phyloP scores from a whole-genome alignment of 2,113 vertebrate species.

The Platysternon megacephalum region DNA sequence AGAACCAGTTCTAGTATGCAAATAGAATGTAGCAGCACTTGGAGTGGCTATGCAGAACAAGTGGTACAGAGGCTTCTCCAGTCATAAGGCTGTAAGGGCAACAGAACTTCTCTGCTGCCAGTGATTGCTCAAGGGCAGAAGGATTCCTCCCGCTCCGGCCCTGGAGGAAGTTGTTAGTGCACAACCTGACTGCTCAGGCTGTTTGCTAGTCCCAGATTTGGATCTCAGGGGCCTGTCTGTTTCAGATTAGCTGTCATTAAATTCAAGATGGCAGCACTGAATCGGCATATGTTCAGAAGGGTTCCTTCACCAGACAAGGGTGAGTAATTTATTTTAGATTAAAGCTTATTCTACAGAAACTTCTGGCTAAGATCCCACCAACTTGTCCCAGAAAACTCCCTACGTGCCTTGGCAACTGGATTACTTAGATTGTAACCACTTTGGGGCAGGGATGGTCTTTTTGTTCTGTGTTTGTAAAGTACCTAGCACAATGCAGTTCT shows the following conservation, averaged over 20 bases:
- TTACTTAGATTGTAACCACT: not conserved
- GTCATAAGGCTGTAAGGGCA: not conserved
- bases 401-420: not conserved
- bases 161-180: not conserved
- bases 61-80: not conserved
- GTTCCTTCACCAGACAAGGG: not conserved
- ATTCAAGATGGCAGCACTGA: not conserved
- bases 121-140: not conserved
- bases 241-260: not conserved
- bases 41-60: not conserved
- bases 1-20: not conserved
- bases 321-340: not conserved
- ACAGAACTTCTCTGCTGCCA: not conserved
- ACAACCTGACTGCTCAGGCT: not conserved
- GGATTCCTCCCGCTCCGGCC: not conserved
- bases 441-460: not conserved
- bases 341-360: not conserved
- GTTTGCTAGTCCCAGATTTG: not conserved
- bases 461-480: not conserved
- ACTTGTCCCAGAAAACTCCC: not conserved
- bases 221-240: not conserved
- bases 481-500: not conserved
- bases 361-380: not conserved
- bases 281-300: not conserved
- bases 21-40: not conserved